Conservation (phyloP, 2,797 vertebrate genomes). For the Oreortyx pictus region DNA sequence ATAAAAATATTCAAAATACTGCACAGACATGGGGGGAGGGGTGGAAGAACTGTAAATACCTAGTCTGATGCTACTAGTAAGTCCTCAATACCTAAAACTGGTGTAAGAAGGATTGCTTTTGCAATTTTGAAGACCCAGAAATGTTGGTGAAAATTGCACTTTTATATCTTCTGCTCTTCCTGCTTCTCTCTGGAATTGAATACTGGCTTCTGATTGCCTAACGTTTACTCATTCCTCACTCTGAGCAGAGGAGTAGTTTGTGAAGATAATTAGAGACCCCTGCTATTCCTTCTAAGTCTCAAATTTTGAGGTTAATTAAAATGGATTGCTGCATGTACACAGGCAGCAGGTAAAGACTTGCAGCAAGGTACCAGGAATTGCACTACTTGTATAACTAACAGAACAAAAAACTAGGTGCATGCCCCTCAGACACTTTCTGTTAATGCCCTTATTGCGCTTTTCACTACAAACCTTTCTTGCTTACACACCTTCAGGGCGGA, state of each 20-base stretch:
- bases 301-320: slow-evolving; percentile 79
- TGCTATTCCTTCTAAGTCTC: slow-evolving; percentile 67
- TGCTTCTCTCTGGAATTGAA: slow-evolving; percentile 66
- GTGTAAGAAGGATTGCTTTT: slow-evolving; percentile 24
- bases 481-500: background rate
- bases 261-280: slow-evolving; percentile 76
- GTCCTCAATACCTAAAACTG: background rate
- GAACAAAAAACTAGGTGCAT: background rate
- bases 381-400: background rate
- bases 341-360: slow-evolving; percentile 55
- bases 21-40: background rate
- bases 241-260: slow-evolving; percentile 72
- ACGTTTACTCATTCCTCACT: slow-evolving; percentile 72
- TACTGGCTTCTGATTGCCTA: slow-evolving; percentile 68
- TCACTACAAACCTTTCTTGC: background rate
- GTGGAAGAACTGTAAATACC: background rate
- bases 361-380: background rate
- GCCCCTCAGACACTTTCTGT: background rate
- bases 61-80: background rate
- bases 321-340: slow-evolving; percentile 41
- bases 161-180: background rate
- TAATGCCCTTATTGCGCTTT: background rate
- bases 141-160: slow-evolving; percentile 6
- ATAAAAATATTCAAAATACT: background rate
- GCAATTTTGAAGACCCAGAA: background rate